Evolutionary conservation across 2,888 invertebrate species (phyloP), one percentile per base, ranked within the genome.

Genomic region (Melikaiella ostensackeni): DNA sequence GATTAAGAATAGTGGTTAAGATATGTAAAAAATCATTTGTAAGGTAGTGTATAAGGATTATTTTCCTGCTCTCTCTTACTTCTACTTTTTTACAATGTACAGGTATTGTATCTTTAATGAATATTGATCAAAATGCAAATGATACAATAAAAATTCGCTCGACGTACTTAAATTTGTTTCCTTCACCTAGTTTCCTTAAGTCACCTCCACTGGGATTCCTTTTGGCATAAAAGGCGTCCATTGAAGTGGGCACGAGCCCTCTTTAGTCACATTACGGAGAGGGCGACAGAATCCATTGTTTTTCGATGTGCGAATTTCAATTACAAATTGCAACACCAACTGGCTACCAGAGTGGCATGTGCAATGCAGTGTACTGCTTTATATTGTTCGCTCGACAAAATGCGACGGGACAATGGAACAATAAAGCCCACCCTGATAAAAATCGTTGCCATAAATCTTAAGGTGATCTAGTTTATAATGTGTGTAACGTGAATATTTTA

Each of bases 401-500:
- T 70, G 78, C 78, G 82, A 82, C 83, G 83, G 83, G 78, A 86
- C 86, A 86, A 86, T 86, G 83, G 85, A 80, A 64, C 83, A 84
- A 86, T 86, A 86, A 86, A 86, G 82, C 80, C 82, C 79, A 82
- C 81, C 77, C 76, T 50, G 57, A 75, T 80, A 83, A 85, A 86
- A 86, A 76, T 74, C 79, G 77, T 79, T 66, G 61, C 80, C 80
- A 84, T 86, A 86, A 86, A 86, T 86, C 81, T 75, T 57, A 57
- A 75, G 74, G 77, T 84, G 86, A 86, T 86, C 86, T 81, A 86
- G 84, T 86, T 86, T 81, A 84, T 84, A 81, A 73, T 81, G 81
- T 79, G 74, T 62, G 62, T 66, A 75, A 75, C 76, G 64, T 70
- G n/a, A 66, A 46, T 24, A 46, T 30, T 66, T 30, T 46, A 30